Evolutionary conservation across 2,797 vertebrate genomes (phyloP).

Genomic region (Thalassophryne amazonica): DNA sequence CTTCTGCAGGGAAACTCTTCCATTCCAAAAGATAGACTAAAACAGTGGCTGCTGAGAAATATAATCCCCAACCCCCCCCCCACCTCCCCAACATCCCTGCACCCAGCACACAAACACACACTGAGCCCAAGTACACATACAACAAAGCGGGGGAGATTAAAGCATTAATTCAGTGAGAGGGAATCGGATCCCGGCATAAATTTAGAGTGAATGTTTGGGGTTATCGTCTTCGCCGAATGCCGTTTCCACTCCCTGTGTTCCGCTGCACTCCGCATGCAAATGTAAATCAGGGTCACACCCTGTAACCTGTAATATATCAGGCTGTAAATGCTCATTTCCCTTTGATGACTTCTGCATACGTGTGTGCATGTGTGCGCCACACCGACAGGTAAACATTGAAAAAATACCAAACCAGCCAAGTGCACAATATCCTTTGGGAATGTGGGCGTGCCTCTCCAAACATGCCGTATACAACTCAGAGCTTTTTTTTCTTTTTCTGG

Average conservation of each 20-base stretch:
- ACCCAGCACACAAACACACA: background rate
- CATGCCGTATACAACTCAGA: too few relatives aligned
- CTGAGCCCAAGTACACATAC: conserved; percentile 58
- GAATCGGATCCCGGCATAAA: conserved; percentile 70
- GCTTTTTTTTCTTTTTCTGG: conserved; percentile 55
- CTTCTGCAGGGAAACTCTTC: conserved; percentile 49
- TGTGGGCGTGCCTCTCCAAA: conserved; percentile 21
- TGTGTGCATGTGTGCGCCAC: conserved; percentile 18
- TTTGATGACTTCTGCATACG: conserved; percentile 54
- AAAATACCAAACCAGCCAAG: conserved; percentile 38
- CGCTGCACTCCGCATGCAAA: conserved; percentile 66
- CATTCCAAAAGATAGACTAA: conserved; percentile 58
- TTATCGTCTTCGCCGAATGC: conserved; percentile 69
- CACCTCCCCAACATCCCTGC: conserved; percentile 16
- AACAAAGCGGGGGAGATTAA: conserved; percentile 75
- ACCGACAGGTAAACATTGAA: conserved; percentile 31
- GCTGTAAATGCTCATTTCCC: conserved; percentile 65
- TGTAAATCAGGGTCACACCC: conserved; percentile 66
- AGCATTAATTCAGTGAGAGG: conserved; percentile 73
- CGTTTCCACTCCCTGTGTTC: conserved; percentile 57
- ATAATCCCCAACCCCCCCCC: conserved; percentile 49
- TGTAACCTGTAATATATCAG: conserved; percentile 61
- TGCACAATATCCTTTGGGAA: background rate
- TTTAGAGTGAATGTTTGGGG: conserved; percentile 72
- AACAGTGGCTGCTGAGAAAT: conserved; percentile 64